Evolutionary conservation across 2,888 invertebrate genomes (phyloP), one percentile per base, ranked within the genome.

Genomic region (Acanthacorydalis orientalis): DNA sequence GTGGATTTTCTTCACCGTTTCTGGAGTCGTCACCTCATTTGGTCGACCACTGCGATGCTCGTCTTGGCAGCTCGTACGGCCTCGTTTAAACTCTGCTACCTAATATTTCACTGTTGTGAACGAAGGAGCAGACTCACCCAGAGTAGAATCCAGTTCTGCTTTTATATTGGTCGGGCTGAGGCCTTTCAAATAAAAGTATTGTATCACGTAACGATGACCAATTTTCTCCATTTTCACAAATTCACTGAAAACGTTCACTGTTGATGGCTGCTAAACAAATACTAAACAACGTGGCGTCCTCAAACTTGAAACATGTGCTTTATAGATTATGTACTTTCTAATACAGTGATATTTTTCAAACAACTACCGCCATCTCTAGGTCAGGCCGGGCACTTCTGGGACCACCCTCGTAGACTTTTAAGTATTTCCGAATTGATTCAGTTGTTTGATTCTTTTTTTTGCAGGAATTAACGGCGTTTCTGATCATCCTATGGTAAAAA

Each of bases 81-180:
- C 48, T 47, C 46, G 52, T 53, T 52, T 51, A 50, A 46, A 48
- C 39, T 52, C 45, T 39, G 41, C 47, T 9, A 23, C 45, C 43
- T 49, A 50, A 49, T 45, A 49, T 49, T 50, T 49, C 37, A 45
- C 45, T 12, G 45, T 45, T 11, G 45, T 16, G 34, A 44, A 44
- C 50, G 50, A 54, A 51, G 54, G 52, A 52, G 51, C 44, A 50
- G 49, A 51, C 50, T 52, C 51, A 46, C 49, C 53, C 48, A 53
- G 51, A 51, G 52, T 53, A 52, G 50, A 53, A 54, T 55, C 53
- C 51, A 56, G 51, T 50, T 54, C 51, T 0, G 44, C 48, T 54
- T 56, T 53, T 43, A 54, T 55, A 46, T 53, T 49, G 47, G 51
- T 53, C 51, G 52, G 53, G 48, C 45, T 49, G 41, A 49, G 47